phyloP scores from a whole-genome alignment of 2,113 vertebrate species.

The Steatornis caripensis region DNA sequence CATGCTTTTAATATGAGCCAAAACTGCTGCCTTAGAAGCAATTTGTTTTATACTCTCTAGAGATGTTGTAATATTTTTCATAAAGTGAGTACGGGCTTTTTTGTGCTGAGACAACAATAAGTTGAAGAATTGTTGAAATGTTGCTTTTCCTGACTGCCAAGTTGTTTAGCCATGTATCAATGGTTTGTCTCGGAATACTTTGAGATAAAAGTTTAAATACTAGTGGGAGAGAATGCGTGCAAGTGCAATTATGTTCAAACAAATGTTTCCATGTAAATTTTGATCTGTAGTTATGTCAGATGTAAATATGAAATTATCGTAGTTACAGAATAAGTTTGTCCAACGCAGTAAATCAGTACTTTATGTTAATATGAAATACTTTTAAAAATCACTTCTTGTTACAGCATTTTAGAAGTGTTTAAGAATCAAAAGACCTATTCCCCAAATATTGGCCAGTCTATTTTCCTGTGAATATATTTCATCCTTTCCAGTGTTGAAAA shows the following conservation, averaged over 20 bases:
- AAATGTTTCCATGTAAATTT: background rate
- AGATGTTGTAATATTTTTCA: slow-evolving; percentile 10
- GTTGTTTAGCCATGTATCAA: background rate
- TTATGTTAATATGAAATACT: background rate
- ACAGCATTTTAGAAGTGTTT: background rate
- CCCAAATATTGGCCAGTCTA: background rate
- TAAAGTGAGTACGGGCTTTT: background rate
- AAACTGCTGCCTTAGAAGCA: background rate
- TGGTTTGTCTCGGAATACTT: background rate
- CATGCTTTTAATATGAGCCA: slow-evolving; percentile 1
- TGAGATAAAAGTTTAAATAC: background rate
- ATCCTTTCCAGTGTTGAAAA: background rate
- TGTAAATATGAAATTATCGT: background rate
- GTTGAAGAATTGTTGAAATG: slow-evolving; percentile 28
- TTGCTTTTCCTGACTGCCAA: background rate
- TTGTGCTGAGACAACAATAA: slow-evolving; percentile 33
- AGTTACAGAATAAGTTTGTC: background rate
- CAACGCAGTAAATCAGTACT: background rate
- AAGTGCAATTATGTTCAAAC: background rate
- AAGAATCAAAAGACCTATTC: background rate
- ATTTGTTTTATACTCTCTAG: slow-evolving; percentile 7
- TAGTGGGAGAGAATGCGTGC: background rate
- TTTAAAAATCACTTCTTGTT: background rate
- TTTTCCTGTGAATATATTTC: background rate
- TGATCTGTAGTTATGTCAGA: background rate